These are phyloP conservation scores for Leptinotarsa juncta DNA, from an alignment of 2,888 invertebrate genomes.

Conservation along the genomic window DNA sequence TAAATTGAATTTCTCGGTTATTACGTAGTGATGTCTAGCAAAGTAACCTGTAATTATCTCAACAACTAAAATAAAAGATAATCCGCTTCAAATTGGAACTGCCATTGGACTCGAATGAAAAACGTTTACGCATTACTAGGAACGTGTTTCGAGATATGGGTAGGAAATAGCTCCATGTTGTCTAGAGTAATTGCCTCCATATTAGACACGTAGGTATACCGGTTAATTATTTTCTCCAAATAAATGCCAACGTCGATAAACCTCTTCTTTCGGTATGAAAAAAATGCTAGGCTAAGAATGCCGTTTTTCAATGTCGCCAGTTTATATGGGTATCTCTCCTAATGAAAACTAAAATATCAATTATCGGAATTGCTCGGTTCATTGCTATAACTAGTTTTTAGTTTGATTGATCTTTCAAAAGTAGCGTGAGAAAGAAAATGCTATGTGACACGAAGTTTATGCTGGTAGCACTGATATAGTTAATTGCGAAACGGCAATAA, in stretches of 20 bases:
- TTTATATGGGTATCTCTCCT: slow-evolving; percentile 33
- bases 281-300: slow-evolving; percentile 32
- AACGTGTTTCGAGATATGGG: slow-evolving; percentile 33
- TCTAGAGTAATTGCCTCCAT: slow-evolving; percentile 41
- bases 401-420: slow-evolving; percentile 12
- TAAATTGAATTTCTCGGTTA: not conserved
- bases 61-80: slow-evolving; percentile 6
- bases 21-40: not conserved
- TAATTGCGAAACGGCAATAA: not conserved
- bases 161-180: slow-evolving; percentile 37
- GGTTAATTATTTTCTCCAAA: slow-evolving; percentile 44
- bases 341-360: slow-evolving; percentile 40
- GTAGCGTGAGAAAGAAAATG: slow-evolving; percentile 14
- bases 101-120: slow-evolving; percentile 24
- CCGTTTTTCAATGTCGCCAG: slow-evolving; percentile 28
- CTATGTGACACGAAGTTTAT: not conserved
- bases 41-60: slow-evolving; percentile 1
- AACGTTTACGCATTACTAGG: slow-evolving; percentile 15
- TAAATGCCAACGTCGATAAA: slow-evolving; percentile 40
- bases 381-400: slow-evolving; percentile 22
- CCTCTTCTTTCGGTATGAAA: slow-evolving; percentile 36
- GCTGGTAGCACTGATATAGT: slow-evolving; percentile 1
- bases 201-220: slow-evolving; percentile 31
- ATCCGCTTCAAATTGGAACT: slow-evolving; percentile 13
- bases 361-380: slow-evolving; percentile 32